Evolutionary conservation across 1,140 invertebrate genomes (phyloP).

Genomic region (Mycetomoellerius zeteki): DNA sequence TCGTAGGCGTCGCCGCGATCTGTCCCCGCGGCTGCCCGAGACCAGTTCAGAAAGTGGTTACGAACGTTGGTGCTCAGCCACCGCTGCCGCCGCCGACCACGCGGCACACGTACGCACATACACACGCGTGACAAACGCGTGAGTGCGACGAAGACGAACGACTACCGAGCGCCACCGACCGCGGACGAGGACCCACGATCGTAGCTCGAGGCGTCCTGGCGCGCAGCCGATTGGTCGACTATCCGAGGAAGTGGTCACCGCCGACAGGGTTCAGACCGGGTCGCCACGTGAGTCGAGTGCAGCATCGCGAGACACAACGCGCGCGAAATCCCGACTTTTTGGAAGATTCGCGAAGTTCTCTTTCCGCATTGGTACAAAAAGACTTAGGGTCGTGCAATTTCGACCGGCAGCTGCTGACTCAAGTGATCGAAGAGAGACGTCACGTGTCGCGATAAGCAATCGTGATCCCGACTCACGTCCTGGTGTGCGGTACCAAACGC

Average conservation of each 20-base stretch:
- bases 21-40: slow-evolving; percentile 37
- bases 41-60: slow-evolving; percentile 69
- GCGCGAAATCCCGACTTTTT: slow-evolving; percentile 54
- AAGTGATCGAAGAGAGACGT: not conserved
- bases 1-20: slow-evolving; percentile 50
- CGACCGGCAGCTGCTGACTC: not conserved
- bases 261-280: slow-evolving; percentile 73
- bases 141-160: slow-evolving; percentile 69
- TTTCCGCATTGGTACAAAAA: not conserved
- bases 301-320: slow-evolving; percentile 63
- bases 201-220: slow-evolving; percentile 63
- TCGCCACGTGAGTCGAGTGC: slow-evolving; percentile 79
- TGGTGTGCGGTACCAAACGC: not conserved
- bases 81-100: slow-evolving; percentile 36
- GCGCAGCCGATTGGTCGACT: slow-evolving; percentile 74
- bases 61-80: slow-evolving; percentile 46
- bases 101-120: slow-evolving; percentile 58
- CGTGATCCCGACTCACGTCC: not conserved
- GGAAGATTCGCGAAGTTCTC: not conserved
- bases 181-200: slow-evolving; percentile 67
- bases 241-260: slow-evolving; percentile 76
- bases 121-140: slow-evolving; percentile 41
- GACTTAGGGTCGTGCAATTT: not conserved
- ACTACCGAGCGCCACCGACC: slow-evolving; percentile 72
- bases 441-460: not conserved